Base-by-base conservation (phyloP, 2,888 invertebrate species). In the Eupeodes latifasciatus region DNA sequence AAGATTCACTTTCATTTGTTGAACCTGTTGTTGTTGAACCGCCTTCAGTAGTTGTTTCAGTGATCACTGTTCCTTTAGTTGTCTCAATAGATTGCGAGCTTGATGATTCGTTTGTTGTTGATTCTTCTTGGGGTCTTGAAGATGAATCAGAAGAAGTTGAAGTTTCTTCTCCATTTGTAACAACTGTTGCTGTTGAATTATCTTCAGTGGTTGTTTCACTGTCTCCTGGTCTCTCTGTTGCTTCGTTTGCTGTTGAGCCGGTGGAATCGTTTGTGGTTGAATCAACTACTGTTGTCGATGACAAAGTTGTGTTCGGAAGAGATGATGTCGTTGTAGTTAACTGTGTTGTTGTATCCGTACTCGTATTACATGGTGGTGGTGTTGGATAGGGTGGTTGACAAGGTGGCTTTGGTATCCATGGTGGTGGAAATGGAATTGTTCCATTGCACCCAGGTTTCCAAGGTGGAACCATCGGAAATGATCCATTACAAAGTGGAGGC, bases 391-490 rank as follows among this genome's bases (percentile, higher is more conserved):
- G 57, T 53, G 71, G 57, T 67, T 75, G 76, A 44, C 77, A 61
- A 5, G 51, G 19, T 44, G 76, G 71, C 7, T 27, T 11, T 19
- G 71, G 76, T 12, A n/a, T n/a, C 66, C 72, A 82, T 7, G 82
- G 78, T n/a, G 86, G 86, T 27, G 64, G n/a, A 4, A 66, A 12
- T 4, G 75, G 71, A 10, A 51, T 16, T 0, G 75, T 57, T 40
- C 75, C 79, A 82, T 79, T 79, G 19, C 71, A 81, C 1, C 44
- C 51, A n/a, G 82, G 78, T 14, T 11, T 14, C 75, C 69, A 79
- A 0, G 80, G 72, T 19, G 79, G 79, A 11, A 55, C 14, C 5
- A 64, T n/a, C 7, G 79, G 79, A 5, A 44, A 59, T 49, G 84
- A 53, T 57, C 40, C 72, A 27, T 51, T 72, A 34, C 44, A 59